A percentile compares a stretch with the other conserved stretches of the same genome.
phyloP scores from a whole-genome alignment of 2,113 vertebrate genomes.

The Cyprinodon tularosa region DNA sequence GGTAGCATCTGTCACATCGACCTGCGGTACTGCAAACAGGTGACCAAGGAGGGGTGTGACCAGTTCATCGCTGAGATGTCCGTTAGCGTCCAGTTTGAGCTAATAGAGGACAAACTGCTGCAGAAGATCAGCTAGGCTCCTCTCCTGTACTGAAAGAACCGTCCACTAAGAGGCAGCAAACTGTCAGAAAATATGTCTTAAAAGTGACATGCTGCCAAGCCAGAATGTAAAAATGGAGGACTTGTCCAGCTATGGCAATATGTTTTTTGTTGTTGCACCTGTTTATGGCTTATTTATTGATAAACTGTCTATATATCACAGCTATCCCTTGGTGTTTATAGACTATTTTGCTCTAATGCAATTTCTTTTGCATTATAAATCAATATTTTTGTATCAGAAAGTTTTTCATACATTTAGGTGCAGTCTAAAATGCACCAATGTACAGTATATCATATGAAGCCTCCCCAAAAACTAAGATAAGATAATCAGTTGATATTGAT shows the following conservation, averaged over 20 bases:
- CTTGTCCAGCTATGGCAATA: conserved; percentile 43
- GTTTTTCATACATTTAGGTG: conserved; percentile 94
- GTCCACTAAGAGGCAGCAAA: conserved; percentile 69
- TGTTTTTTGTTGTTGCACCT: conserved; percentile 57
- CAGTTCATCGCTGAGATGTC: conserved; percentile 97
- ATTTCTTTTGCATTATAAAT: conserved; percentile 86
- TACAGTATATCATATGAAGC: conserved; percentile 80
- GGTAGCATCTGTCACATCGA: conserved; percentile 96
- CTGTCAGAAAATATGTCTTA: conserved; percentile 6
- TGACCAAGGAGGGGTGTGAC: conserved; percentile 93
- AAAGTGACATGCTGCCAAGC: conserved; percentile 46
- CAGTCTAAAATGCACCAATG: conserved; percentile 89
- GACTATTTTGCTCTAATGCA: conserved; percentile 82
- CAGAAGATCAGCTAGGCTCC: conserved; percentile 89
- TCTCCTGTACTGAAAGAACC: background rate
- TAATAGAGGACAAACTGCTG: conserved; percentile 94
- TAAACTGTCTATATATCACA: conserved; percentile 71
- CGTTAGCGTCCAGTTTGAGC: conserved; percentile 93
- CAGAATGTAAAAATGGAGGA: conserved; percentile 61
- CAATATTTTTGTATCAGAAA: conserved; percentile 99
- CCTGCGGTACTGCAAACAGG: conserved; percentile 96
- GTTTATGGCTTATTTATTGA: conserved; percentile 71
- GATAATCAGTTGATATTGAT: conserved; percentile 68
- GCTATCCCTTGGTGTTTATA: conserved; percentile 80
- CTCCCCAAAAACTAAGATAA: conserved; percentile 29